A percentile compares a stretch with the other conserved stretches of the same genome.
phyloP scores from a whole-genome alignment of 2,888 invertebrate genomes.

The Thysanoteuthis rhombus region DNA sequence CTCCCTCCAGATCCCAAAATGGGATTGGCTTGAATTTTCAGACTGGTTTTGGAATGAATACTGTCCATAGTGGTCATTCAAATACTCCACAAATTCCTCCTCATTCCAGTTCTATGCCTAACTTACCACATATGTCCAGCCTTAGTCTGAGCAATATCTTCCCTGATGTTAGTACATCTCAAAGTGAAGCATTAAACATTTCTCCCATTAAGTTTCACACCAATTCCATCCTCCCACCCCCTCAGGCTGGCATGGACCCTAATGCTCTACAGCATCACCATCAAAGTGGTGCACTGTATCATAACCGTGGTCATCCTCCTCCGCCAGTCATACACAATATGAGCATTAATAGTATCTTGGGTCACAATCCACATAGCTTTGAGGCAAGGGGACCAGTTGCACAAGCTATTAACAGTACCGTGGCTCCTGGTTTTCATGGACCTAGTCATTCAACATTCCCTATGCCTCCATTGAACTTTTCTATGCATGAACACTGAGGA shows the following conservation, averaged over 20 bases:
- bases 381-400: slow-evolving; percentile 55
- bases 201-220: slow-evolving; percentile 66
- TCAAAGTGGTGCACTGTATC: slow-evolving; percentile 52
- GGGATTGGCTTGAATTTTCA: slow-evolving; percentile 64
- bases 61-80: slow-evolving; percentile 54
- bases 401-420: slow-evolving; percentile 57
- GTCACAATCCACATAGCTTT: slow-evolving; percentile 66
- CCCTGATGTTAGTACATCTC: slow-evolving; percentile 56
- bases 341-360: slow-evolving; percentile 65
- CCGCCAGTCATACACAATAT: slow-evolving; percentile 62
- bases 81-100: slow-evolving; percentile 56
- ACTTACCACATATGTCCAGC: slow-evolving; percentile 63
- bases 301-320: slow-evolving; percentile 59
- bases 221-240: slow-evolving; percentile 55
- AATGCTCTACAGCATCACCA: slow-evolving; percentile 61
- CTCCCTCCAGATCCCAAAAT: slow-evolving; percentile 58
- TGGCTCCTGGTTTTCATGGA: slow-evolving; percentile 60
- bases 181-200: slow-evolving; percentile 60
- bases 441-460: slow-evolving; percentile 60
- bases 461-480: slow-evolving; percentile 65
- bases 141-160: slow-evolving; percentile 64
- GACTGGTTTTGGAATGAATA: slow-evolving; percentile 61
- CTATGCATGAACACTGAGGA: slow-evolving; percentile 60
- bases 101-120: slow-evolving; percentile 50
- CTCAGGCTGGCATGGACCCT: slow-evolving; percentile 56